Conservation (phyloP, 2,797 vertebrate genomes). For the Alouatta caraya region DNA sequence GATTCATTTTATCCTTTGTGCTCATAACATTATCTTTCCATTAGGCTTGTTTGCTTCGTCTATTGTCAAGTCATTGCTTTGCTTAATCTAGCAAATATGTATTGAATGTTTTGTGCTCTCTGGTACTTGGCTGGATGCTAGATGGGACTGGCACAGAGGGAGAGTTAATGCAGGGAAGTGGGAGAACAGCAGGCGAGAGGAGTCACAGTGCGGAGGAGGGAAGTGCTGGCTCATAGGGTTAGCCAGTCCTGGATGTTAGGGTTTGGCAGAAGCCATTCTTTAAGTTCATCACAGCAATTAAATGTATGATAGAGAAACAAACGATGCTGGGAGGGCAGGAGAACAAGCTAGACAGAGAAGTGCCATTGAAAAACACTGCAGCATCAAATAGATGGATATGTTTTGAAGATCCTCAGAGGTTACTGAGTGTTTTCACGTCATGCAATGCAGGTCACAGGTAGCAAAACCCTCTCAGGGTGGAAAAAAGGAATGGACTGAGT, state of each 20-base stretch:
- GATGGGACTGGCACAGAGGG: not conserved
- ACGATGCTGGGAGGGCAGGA: not conserved
- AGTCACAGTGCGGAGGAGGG: not conserved
- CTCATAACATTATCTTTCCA: not conserved
- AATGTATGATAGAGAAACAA: not conserved
- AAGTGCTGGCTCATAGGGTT: not conserved
- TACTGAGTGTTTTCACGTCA: not conserved
- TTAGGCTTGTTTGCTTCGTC: not conserved
- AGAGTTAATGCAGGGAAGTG: not conserved
- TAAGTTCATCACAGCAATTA: not conserved
- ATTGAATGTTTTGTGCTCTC: not conserved
- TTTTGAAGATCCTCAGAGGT: not conserved
- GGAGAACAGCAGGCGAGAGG: fast-evolving
- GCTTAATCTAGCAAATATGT: constrained; percentile 1
- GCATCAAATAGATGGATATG: not conserved
- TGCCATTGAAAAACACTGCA: not conserved
- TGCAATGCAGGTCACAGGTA: not conserved
- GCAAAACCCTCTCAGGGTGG: not conserved
- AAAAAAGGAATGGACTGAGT: not conserved
- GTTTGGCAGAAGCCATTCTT: not conserved
- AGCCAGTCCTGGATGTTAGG: not conserved
- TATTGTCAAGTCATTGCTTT: not conserved
- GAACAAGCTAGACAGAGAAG: not conserved
- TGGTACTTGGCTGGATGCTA: not conserved
- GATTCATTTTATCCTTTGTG: not conserved